phyloP scores from a whole-genome alignment of 2,888 invertebrate species.

The Anagyrus pseudococci region DNA sequence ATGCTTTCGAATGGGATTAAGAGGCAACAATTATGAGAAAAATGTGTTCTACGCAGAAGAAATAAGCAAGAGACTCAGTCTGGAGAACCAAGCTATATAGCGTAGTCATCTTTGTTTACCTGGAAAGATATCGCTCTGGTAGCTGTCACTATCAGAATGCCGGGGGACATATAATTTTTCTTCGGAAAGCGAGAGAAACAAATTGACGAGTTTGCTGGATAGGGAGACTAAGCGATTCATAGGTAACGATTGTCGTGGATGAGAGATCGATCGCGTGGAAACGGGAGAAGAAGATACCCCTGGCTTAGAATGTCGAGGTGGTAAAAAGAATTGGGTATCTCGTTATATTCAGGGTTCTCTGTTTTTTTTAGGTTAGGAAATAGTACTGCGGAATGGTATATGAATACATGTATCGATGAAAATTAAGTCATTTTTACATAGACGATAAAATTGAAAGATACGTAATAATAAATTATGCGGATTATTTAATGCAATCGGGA shows the following conservation, averaged over 20 bases:
- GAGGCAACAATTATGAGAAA: background rate
- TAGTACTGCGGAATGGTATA: too few relatives aligned
- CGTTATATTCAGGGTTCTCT: too few relatives aligned
- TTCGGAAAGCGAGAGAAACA: background rate
- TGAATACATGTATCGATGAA: too few relatives aligned
- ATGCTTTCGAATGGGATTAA: background rate
- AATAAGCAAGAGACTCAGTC: background rate
- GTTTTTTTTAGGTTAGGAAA: too few relatives aligned
- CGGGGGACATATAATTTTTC: conserved; percentile 10
- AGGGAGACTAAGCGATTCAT: conserved; percentile 9
- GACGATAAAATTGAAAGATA: too few relatives aligned
- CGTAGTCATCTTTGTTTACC: conserved; percentile 23
- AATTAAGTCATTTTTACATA: too few relatives aligned
- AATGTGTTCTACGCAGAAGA: background rate
- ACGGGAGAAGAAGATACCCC: background rate
- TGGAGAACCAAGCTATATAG: background rate
- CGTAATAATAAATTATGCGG: too few relatives aligned
- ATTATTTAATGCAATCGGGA: too few relatives aligned
- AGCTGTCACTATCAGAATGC: conserved; percentile 19
- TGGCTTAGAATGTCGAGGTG: too few relatives aligned
- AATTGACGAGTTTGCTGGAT: too few relatives aligned
- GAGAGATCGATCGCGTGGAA: conserved; percentile 7
- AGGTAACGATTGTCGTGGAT: background rate
- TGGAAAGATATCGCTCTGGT: background rate
- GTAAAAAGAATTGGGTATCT: too few relatives aligned